phyloP scores from a whole-genome alignment of 2,888 invertebrate species.

The Chrysolina americana region DNA sequence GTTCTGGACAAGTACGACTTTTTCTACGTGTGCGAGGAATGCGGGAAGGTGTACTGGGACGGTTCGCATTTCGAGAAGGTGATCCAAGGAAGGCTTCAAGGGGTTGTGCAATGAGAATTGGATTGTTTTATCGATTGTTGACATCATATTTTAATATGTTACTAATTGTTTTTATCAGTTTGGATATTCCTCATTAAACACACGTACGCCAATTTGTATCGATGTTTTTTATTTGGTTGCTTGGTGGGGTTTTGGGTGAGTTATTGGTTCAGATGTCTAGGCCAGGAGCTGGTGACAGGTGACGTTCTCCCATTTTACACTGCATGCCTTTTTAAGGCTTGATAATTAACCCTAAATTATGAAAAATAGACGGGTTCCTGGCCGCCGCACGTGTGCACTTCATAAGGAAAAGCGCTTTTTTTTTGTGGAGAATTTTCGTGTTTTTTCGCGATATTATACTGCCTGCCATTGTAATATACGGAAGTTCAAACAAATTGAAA shows the following conservation, averaged over 20 bases:
- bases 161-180: conserved; percentile 24
- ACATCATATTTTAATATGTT: conserved; percentile 16
- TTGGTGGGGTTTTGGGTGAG: neutral
- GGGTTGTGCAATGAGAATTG: conserved; percentile 58
- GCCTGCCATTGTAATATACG: no score
- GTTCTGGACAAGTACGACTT: conserved; percentile 66
- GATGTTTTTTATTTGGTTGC: conserved; percentile 2
- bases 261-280: neutral
- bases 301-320: no score
- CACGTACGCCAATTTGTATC: conserved; percentile 24
- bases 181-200: conserved; percentile 37
- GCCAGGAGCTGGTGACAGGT: no score
- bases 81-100: conserved; percentile 62
- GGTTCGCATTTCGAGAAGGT: conserved; percentile 66
- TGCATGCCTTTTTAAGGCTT: no score
- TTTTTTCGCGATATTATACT: no score
- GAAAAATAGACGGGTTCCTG: no score
- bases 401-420: no score
- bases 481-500: no score
- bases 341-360: no score
- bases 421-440: no score
- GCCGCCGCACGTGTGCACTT: no score
- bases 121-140: conserved; percentile 33
- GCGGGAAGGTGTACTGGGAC: conserved; percentile 86
- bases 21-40: conserved; percentile 80